A percentile compares a stretch with the other conserved stretches of the same genome.
Evolutionary conservation across 2,888 invertebrate species (phyloP).

Genomic region (Sesia bembeciformis): DNA sequence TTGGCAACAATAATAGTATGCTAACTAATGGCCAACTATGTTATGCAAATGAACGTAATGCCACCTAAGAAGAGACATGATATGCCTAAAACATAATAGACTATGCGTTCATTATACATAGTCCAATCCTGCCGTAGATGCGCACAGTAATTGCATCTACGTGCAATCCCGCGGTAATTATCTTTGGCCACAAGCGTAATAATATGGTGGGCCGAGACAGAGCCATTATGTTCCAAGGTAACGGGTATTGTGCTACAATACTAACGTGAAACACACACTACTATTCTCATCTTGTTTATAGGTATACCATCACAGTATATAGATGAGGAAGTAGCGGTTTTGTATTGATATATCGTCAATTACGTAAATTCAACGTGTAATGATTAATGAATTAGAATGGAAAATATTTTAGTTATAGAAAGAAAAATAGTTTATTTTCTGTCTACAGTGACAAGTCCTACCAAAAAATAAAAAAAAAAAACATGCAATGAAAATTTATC

Average conservation of each 20-base stretch:
- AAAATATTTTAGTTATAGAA: no score
- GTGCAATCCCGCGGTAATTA: conserved; percentile 58
- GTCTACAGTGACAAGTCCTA: no score
- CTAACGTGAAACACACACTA: neutral
- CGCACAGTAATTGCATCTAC: conserved; percentile 46
- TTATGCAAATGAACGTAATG: neutral
- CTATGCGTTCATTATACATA: conserved; percentile 2
- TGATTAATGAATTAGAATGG: no score
- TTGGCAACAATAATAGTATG: neutral
- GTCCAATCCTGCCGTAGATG: conserved; percentile 16
- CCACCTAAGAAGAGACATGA: neutral
- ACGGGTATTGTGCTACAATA: conserved; percentile 18
- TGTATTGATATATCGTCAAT: no score
- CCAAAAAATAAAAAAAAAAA: no score
- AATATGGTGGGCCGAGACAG: conserved; percentile 28
- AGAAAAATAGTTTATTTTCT: no score
- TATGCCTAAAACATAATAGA: neutral
- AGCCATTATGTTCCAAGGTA: conserved; percentile 40
- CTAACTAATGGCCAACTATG: neutral
- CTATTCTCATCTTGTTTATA: neutral
- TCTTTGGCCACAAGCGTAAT: conserved; percentile 49
- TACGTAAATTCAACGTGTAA: no score
- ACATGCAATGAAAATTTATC: no score
- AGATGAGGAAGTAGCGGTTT: no score
- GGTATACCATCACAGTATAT: no score